Base-by-base conservation (phyloP, 2,888 invertebrate genomes). In the Netelia melanura region DNA sequence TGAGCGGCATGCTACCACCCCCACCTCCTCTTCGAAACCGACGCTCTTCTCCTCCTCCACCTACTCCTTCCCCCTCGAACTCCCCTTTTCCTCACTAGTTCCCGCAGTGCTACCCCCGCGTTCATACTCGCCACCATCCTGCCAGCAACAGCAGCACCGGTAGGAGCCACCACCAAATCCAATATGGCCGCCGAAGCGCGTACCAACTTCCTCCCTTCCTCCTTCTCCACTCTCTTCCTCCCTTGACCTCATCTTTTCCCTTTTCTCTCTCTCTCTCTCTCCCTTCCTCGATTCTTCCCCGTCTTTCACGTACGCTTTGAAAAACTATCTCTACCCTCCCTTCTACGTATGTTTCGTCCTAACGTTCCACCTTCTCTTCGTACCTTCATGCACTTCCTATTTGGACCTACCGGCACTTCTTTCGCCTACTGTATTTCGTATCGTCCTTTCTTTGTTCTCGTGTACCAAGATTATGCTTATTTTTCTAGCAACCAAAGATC, bases 1-100 rank as follows among this genome's bases (percentile, higher is more conserved):
- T 95, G 95, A 95, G 95, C 93, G 92, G 95, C 94, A 95, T 94
- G 94, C 93, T 92, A 93, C 92, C 92, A 92, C 92, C 92, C 92
- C 90, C 92, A 89, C 90, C 87, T 81, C 79, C 71, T 61, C 48
- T 58, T 72, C 86, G 71, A 61, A 78, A 76, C 90, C 89, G 87
- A 90, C 87, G 86, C 88, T 71, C 58, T 80, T 58, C 86, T 72
- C 83, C 71, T 38, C 78, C 87, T 87, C 90, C 64, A 86, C 87
- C 81, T 83, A 86, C 87, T 77, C 86, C 81, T 77, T 72, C 61
- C 52, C 88, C 86, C 81, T 86, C 84, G 17, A 64, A 67, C 83
- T 78, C 85, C 87, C 86, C 56, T 23, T 74, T 75, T 70, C 84
- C 81, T 74, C 84, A 54, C 76, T 61, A 67, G 64, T 58, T 67